A percentile compares a stretch with the other conserved stretches of the same genome.
Conservation (phyloP, 2,113 vertebrate genomes). For the Chaetodon trifascialis region DNA sequence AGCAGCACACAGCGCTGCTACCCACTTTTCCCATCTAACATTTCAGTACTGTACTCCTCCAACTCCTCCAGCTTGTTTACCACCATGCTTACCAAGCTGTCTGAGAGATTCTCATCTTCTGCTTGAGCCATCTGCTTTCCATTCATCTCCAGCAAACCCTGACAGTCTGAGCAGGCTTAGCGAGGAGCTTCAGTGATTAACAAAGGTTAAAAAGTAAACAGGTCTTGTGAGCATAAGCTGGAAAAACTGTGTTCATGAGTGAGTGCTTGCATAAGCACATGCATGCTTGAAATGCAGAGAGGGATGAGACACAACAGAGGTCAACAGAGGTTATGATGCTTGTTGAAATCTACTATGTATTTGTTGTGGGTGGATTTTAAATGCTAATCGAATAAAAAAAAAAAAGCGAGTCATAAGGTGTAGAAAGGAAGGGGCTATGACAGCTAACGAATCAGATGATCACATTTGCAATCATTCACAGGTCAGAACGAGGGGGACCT, state of each 20-base stretch:
- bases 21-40: neutral
- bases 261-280: neutral
- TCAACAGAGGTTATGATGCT: too few species aligned
- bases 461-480: slow-evolving; percentile 40
- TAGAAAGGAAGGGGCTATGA: slow-evolving; percentile 4
- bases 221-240: neutral
- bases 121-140: slow-evolving; percentile 49
- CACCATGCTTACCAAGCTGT: neutral
- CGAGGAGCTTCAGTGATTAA: slow-evolving; percentile 27
- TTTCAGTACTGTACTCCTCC: neutral
- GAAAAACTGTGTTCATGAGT: neutral
- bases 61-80: slow-evolving; percentile 42
- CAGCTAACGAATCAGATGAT: slow-evolving; percentile 36
- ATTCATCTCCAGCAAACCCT: slow-evolving; percentile 20
- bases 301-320: slow-evolving; percentile 21
- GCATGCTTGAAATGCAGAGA: slow-evolving; percentile 9
- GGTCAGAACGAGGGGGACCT: slow-evolving; percentile 41
- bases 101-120: slow-evolving; percentile 29
- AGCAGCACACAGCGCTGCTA: neutral
- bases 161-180: slow-evolving; percentile 44
- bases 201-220: slow-evolving; percentile 34
- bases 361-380: too few species aligned
- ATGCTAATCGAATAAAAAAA: too few species aligned
- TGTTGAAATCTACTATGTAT: too few species aligned
- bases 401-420: slow-evolving; percentile 25